Percentiles rank a stretch among this genome's conserved stretches.
Conservation (phyloP, 2,888 invertebrate species). For the Molanna angustata region DNA sequence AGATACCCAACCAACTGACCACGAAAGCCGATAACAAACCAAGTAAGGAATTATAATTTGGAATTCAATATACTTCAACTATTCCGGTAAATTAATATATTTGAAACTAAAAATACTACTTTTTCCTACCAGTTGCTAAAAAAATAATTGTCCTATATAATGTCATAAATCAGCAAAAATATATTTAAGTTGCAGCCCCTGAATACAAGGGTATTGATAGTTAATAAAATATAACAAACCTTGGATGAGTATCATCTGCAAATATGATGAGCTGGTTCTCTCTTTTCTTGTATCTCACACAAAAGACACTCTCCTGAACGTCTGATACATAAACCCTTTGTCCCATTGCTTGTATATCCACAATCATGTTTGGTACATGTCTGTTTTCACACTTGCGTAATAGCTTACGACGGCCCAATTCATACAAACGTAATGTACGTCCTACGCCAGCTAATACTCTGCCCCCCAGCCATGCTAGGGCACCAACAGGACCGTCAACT, state of each 20-base stretch:
- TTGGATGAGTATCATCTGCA: conserved; percentile 96
- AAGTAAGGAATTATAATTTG: no score
- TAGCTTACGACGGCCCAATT: conserved; percentile 94
- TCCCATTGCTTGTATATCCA: conserved; percentile 91
- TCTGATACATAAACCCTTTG: conserved; percentile 94
- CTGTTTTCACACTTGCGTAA: conserved; percentile 96
- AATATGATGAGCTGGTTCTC: conserved; percentile 98
- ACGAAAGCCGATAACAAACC: no score
- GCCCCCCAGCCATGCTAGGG: conserved; percentile 89
- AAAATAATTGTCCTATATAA: no score
- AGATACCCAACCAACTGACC: no score
- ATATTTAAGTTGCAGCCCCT: no score
- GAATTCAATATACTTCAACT: no score
- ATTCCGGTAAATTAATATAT: no score
- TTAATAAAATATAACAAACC: no score
- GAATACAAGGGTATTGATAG: no score
- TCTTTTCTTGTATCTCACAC: conserved; percentile 88
- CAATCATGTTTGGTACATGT: conserved; percentile 94
- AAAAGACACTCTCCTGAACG: conserved; percentile 95
- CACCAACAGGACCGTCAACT: conserved; percentile 88
- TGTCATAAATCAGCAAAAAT: no score
- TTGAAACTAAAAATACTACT: no score
- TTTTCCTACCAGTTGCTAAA: no score
- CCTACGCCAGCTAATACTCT: conserved; percentile 91
- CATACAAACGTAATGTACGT: conserved; percentile 87